Base-by-base conservation (phyloP, 2,797 vertebrate genomes). In the Odontamblyopus lacepedii region DNA sequence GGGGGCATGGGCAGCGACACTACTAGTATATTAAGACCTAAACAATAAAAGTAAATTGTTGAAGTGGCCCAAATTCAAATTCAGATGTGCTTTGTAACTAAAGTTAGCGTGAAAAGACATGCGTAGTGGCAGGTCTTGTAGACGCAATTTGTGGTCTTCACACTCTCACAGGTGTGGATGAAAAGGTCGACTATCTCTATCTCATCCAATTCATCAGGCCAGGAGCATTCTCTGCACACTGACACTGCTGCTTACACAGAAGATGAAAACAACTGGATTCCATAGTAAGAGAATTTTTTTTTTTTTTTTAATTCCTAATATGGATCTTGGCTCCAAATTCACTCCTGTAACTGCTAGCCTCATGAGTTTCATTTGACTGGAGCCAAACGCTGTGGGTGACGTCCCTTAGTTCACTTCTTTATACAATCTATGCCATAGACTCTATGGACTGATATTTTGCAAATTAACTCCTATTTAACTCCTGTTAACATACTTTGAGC, bases 181-280 rank as follows among this genome's bases (percentile, higher is more conserved):
- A 82, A 89, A 91, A 90, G 79, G 80, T 88, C 56, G 41, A 75
- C 83, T 83, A 72, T 82, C 78, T 27, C 27, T 70, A 84, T 86
- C 85, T 18, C 68, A 72, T 87, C 62, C 41, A 6, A 86, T 88
- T 70, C 73, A 74, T 91, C 83, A 83, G 53, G 65, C 81, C 78
- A 2, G 32, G 61, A 80, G 85, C 77, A 6, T 61, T 78, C 78
- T 73, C 70, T 73, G 76, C 69, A 57, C 77, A 78, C 77, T 64
- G 72, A 76, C 73, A 38, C 50, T 71, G 62, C 6, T 7, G 51
- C 51, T 6, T 6, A n/a, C 7, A n/a, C 51, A 0, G 18, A 38
- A 55, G n/a, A n/a, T 1, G 2, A 9, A 38, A 55, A 55, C 6
- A 2, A 19, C 51, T 55, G 19, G 6, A 18, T n/a, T n/a, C 51